Base-by-base conservation (phyloP, 1,140 invertebrate species). In the Drosophila chauvacae region DNA sequence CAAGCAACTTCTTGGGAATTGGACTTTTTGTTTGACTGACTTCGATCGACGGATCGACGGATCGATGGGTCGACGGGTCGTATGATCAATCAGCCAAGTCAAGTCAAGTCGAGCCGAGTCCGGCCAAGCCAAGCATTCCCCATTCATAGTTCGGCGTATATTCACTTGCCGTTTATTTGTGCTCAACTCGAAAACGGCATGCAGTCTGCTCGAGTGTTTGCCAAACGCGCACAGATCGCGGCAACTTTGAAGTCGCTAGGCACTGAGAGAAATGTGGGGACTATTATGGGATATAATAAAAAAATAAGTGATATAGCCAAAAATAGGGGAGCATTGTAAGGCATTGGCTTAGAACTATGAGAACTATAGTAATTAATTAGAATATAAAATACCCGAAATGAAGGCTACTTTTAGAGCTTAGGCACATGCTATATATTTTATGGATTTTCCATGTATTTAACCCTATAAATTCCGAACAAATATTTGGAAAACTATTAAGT, bases 1-100 rank as follows among this genome's bases (percentile, higher is more conserved):
- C 85, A 72, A 60, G 69, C 70, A 90, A 90, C 85, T 88, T 88
- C 84, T 87, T 88, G 80, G 80, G 84, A 87, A 87, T 88, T 74
- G 84, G 76, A 83, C 80, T 80, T 79, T 56, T 76, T 66, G 45
- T 76, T 72, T 70, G 76, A 33, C 50, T 71, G 56, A 53, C 55
- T 60, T 62, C 58, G 69, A 75, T 80, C 81, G 76, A 65, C 48
- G 73, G 61, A 56, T 76, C 66, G 48, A n/a, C 47, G 68, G 58
- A 55, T 68, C 73, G 53, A 53, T 39, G 56, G 56, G 39, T 74
- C 55, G 58, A 74, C 66, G 76, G 61, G 81, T 82, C 81, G 76
- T 65, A 60, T 83, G 84, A 88, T 84, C 79, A 88, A 86, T 83
- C 75, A 66, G 65, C 56, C 66, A 50, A 26, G 51, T 16, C 51